Percentiles rank a stretch among this genome's conserved stretches.
Evolutionary conservation across 2,888 invertebrate species (phyloP).

Genomic region (Auanema freiburgensis): DNA sequence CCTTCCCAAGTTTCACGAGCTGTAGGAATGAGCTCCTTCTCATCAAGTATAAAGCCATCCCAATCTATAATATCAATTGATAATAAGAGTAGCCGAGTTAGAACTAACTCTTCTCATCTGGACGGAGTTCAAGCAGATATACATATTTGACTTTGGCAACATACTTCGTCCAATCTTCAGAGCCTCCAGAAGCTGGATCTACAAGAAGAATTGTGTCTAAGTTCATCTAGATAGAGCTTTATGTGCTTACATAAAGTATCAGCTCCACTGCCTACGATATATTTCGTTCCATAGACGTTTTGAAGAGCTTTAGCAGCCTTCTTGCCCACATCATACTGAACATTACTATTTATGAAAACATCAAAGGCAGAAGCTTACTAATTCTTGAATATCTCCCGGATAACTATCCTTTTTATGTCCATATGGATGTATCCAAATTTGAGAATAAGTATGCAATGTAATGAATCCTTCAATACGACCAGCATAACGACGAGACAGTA

Average conservation of each 20-base stretch:
- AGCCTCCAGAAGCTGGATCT: conserved; percentile 64
- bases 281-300: conserved; percentile 60
- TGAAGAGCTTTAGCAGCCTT: conserved; percentile 57
- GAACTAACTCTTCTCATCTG: conserved; percentile 58
- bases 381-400: conserved; percentile 60
- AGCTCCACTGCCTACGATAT: conserved; percentile 62
- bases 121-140: conserved; percentile 62
- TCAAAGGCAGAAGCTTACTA: conserved; percentile 33
- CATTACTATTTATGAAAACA: conserved; percentile 2
- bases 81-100: background rate
- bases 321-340: conserved; percentile 59
- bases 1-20: conserved; percentile 63
- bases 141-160: conserved; percentile 62
- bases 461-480: conserved; percentile 59
- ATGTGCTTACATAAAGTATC: conserved; percentile 55
- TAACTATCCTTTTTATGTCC: conserved; percentile 60
- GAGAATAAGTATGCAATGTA: conserved; percentile 62
- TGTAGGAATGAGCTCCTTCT: conserved; percentile 60
- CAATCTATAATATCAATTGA: conserved; percentile 46
- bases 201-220: conserved; percentile 7
- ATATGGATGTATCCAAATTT: conserved; percentile 56
- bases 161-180: conserved; percentile 64
- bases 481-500: conserved; percentile 51
- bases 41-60: conserved; percentile 64
- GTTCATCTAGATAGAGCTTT: background rate